Percentiles rank a stretch among this genome's conserved stretches.
phyloP scores from a whole-genome alignment of 1,140 invertebrate species.

The Drusus annulatus region DNA sequence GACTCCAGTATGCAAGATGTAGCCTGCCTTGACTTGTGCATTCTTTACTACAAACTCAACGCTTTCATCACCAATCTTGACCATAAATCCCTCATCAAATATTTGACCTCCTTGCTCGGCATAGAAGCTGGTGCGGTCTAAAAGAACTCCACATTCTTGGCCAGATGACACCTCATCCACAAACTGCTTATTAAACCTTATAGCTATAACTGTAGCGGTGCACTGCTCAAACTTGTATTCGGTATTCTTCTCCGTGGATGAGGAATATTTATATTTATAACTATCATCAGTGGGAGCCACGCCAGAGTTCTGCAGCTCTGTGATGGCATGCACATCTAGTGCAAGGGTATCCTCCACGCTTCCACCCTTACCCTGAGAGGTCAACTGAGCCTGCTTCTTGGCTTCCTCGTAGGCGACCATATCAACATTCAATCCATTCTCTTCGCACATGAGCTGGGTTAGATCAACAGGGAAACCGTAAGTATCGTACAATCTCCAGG shows the following conservation, averaged over 20 bases:
- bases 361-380: slow-evolving; percentile 88
- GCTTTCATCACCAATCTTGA: slow-evolving; percentile 88
- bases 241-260: slow-evolving; percentile 74
- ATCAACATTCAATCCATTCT: slow-evolving; percentile 91
- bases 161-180: slow-evolving; percentile 88
- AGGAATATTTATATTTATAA: slow-evolving; percentile 94
- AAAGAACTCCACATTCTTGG: slow-evolving; percentile 92
- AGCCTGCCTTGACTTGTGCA: slow-evolving; percentile 97
- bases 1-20: slow-evolving; percentile 93
- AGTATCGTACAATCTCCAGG: slow-evolving; percentile 98
- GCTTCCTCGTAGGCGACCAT: slow-evolving; percentile 92
- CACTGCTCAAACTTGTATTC: slow-evolving; percentile 82
- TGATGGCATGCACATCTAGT: slow-evolving; percentile 96
- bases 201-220: slow-evolving; percentile 78
- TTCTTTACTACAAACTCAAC: slow-evolving; percentile 95
- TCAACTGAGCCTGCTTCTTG: slow-evolving; percentile 91
- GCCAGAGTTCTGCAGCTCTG: slow-evolving; percentile 86
- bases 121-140: slow-evolving; percentile 96
- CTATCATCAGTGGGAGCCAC: slow-evolving; percentile 91
- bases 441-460: slow-evolving; percentile 97
- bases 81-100: slow-evolving; percentile 96
- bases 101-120: slow-evolving; percentile 99
- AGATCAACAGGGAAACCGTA: slow-evolving; percentile 99
- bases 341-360: slow-evolving; percentile 86
- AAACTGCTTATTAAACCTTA: slow-evolving; percentile 88